Evolutionary conservation across 2,113 vertebrate genomes (phyloP).

Genomic region (Anoura caudifer): DNA sequence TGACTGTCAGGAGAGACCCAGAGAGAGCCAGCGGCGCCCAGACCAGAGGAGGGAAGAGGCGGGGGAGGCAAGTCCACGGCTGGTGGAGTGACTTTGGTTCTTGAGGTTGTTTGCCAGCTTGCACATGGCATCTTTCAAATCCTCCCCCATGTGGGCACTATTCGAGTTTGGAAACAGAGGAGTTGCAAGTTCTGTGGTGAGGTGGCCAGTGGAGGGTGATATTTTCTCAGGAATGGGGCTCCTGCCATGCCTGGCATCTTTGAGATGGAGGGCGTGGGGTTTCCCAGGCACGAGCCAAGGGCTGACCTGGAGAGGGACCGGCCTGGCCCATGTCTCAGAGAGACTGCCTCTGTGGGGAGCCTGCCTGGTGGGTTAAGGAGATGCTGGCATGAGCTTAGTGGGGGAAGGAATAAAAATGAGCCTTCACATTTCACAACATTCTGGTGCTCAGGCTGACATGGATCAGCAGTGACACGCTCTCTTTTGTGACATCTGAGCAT

Average conservation of each 20-base stretch:
- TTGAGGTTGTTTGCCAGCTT: neutral
- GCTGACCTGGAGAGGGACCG: no score
- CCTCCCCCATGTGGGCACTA: neutral
- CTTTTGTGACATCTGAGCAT: neutral
- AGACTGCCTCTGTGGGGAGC: neutral
- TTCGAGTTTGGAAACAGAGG: no score
- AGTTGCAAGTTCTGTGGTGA: no score
- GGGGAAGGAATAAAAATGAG: neutral
- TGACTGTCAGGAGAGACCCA: no score
- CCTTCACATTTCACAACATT: neutral
- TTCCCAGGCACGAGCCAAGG: neutral
- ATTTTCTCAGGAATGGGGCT: fast-evolving
- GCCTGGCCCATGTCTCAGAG: neutral
- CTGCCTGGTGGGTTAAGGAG: neutral
- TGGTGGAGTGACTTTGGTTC: fast-evolving
- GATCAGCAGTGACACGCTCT: neutral
- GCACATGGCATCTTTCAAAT: neutral
- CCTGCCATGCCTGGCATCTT: neutral
- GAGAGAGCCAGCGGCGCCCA: neutral
- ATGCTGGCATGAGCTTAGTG: neutral
- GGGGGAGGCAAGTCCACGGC: no score
- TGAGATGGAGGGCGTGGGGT: fast-evolving
- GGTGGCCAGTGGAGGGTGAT: no score
- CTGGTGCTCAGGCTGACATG: neutral
- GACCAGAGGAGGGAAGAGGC: neutral